These are phyloP conservation scores for Diuraphis noxia DNA, from an alignment of 1,140 invertebrate genomes.

Conservation along the genomic window DNA sequence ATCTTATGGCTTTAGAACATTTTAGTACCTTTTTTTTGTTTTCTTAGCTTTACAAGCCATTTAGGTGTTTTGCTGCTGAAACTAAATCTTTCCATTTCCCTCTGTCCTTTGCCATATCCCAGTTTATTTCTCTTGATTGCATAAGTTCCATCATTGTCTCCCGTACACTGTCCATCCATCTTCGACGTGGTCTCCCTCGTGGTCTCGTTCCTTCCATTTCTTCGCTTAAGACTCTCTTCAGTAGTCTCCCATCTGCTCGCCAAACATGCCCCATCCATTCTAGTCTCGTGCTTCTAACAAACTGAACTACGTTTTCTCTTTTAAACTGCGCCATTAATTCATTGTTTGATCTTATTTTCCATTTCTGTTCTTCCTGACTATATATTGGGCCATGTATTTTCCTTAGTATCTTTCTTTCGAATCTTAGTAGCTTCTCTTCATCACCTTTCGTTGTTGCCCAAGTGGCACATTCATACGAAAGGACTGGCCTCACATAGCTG, in stretches of 20 bases:
- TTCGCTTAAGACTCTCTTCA: not conserved
- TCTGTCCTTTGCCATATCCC: not conserved
- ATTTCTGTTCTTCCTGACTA: too few relatives aligned
- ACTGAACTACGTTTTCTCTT: not conserved
- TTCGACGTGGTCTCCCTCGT: too few relatives aligned
- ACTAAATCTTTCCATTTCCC: not conserved
- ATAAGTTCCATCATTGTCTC: not conserved
- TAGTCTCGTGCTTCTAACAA: too few relatives aligned
- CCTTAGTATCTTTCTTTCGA: not conserved
- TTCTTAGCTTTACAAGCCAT: conserved; percentile 16
- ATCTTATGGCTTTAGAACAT: not conserved
- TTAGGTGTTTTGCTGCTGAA: not conserved
- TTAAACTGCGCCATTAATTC: not conserved
- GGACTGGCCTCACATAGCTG: not conserved
- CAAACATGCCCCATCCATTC: too few relatives aligned
- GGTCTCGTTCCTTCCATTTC: not conserved
- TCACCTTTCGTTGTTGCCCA: not conserved
- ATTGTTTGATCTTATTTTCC: too few relatives aligned
- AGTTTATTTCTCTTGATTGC: not conserved
- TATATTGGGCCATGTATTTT: too few relatives aligned
- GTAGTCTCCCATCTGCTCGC: not conserved
- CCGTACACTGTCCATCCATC: too few relatives aligned
- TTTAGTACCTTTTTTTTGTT: not conserved
- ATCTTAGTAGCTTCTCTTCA: too few relatives aligned
- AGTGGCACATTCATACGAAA: not conserved